Evolutionary conservation across 2,888 invertebrate genomes (phyloP).

Genomic region (Cryptophagus acutangulus): DNA sequence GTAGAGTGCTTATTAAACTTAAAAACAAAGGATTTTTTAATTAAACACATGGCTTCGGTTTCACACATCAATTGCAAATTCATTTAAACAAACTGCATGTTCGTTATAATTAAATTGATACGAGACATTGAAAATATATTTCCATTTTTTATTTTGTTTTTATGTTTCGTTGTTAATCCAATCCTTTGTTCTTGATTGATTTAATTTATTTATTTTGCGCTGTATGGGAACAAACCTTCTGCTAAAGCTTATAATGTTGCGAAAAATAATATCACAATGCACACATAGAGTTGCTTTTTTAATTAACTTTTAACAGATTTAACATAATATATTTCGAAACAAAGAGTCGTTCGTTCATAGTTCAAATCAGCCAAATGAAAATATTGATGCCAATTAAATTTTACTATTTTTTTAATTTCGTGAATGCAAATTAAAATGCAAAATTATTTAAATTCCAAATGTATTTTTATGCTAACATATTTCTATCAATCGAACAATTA

Average conservation of each 20-base stretch:
- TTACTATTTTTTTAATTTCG: too few relatives aligned
- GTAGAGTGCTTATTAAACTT: conserved; percentile 48
- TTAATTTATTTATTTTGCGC: conserved; percentile 29
- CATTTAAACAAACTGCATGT: conserved; percentile 45
- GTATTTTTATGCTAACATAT: too few relatives aligned
- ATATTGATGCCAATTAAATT: too few relatives aligned
- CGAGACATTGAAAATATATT: conserved; percentile 41
- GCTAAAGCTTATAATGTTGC: conserved; percentile 24
- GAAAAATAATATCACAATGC: conserved; percentile 23
- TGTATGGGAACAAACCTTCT: conserved; percentile 22
- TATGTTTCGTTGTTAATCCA: conserved; percentile 26
- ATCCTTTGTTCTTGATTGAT: conserved; percentile 32
- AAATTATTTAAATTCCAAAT: too few relatives aligned
- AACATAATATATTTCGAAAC: not conserved
- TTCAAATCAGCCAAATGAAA: too few relatives aligned
- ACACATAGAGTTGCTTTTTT: conserved; percentile 21
- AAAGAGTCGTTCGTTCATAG: not conserved
- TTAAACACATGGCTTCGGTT: conserved; percentile 47
- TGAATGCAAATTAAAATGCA: too few relatives aligned
- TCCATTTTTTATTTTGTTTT: conserved; percentile 29
- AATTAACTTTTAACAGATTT: conserved; percentile 18
- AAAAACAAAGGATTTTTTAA: conserved; percentile 50
- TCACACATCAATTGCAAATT: conserved; percentile 49
- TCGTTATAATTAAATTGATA: conserved; percentile 46
- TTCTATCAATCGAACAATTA: too few relatives aligned